Percentiles rank a stretch among this genome's conserved stretches.
phyloP scores from a whole-genome alignment of 1,140 invertebrate species.

The Drosophila ficusphila region DNA sequence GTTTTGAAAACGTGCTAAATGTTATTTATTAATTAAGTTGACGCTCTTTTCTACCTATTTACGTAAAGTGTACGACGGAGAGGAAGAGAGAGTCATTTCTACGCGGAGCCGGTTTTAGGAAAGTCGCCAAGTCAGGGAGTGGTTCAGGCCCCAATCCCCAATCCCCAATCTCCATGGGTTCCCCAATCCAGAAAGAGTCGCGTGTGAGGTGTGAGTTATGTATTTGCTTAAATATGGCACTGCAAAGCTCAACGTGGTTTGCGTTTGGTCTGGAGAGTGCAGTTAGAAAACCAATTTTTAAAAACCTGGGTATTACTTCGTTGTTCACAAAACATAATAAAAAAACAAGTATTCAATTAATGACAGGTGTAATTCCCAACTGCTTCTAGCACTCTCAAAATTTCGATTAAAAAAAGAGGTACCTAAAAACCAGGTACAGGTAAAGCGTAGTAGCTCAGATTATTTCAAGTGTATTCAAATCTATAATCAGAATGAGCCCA shows the following conservation, averaged over 20 bases:
- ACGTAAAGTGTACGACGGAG: constrained; percentile 14
- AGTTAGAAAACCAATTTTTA: constrained; percentile 7
- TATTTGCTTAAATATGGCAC: constrained; percentile 44
- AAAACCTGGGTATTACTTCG: no score
- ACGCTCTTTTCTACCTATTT: constrained; percentile 74
- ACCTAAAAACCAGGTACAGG: no score
- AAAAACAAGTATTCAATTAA: no score
- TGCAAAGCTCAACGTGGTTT: constrained; percentile 42
- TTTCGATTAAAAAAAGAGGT: no score
- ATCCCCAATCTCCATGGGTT: constrained; percentile 9
- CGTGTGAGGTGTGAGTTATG: constrained; percentile 61
- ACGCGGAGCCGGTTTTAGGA: constrained; percentile 45
- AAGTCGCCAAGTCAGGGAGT: constrained; percentile 64
- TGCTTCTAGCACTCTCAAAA: no score
- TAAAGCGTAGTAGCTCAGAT: no score
- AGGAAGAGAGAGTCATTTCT: constrained; percentile 25
- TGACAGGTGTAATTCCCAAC: no score
- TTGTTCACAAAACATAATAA: no score
- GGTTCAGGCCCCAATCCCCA: constrained; percentile 30
- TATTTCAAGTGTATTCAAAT: constrained; percentile 22
- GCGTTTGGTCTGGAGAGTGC: constrained; percentile 31
- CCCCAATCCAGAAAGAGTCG: constrained; percentile 14
- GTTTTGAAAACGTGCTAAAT: constrained; percentile 71
- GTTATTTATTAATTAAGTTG: constrained; percentile 83
- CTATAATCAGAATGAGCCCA: constrained; percentile 35